Evolutionary conservation across 2,888 invertebrate genomes (phyloP).

Genomic region (Lasioglossum marginatum): DNA sequence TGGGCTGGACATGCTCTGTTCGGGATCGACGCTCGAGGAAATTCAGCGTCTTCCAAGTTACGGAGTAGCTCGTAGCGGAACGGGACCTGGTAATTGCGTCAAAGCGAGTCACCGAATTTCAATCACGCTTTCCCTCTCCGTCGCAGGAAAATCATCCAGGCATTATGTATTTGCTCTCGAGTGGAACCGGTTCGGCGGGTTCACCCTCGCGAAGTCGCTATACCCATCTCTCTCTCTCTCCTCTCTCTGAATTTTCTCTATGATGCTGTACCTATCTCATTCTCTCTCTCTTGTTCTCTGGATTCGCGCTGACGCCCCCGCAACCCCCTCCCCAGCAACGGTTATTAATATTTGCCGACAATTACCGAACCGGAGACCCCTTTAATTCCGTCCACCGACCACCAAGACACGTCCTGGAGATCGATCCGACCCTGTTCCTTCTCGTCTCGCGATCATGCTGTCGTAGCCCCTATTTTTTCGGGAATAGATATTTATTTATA

Average conservation of each 20-base stretch:
- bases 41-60: not conserved
- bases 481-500: too few relatives aligned
- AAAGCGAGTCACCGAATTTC: slow-evolving; percentile 84
- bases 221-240: slow-evolving; percentile 40
- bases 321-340: slow-evolving; percentile 56
- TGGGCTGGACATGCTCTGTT: not conserved
- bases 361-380: slow-evolving; percentile 81
- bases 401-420: slow-evolving; percentile 79
- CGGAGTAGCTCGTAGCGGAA: slow-evolving; percentile 60
- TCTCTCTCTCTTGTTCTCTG: slow-evolving; percentile 49
- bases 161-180: slow-evolving; percentile 84
- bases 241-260: slow-evolving; percentile 3
- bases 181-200: slow-evolving; percentile 80
- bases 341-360: slow-evolving; percentile 85
- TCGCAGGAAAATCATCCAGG: slow-evolving; percentile 81
- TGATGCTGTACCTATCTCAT: slow-evolving; percentile 37
- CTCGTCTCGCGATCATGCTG: not conserved
- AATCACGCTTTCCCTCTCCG: slow-evolving; percentile 76
- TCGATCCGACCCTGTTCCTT: slow-evolving; percentile 61
- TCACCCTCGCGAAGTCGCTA: slow-evolving; percentile 76
- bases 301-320: slow-evolving; percentile 59
- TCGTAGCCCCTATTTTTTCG: not conserved
- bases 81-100: slow-evolving; percentile 82
- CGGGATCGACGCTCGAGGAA: not conserved
- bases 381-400: slow-evolving; percentile 79